These are phyloP conservation scores for Pseudomyrmex flavicornis DNA, from an alignment of 1,140 invertebrate species.

Conservation along the genomic window DNA sequence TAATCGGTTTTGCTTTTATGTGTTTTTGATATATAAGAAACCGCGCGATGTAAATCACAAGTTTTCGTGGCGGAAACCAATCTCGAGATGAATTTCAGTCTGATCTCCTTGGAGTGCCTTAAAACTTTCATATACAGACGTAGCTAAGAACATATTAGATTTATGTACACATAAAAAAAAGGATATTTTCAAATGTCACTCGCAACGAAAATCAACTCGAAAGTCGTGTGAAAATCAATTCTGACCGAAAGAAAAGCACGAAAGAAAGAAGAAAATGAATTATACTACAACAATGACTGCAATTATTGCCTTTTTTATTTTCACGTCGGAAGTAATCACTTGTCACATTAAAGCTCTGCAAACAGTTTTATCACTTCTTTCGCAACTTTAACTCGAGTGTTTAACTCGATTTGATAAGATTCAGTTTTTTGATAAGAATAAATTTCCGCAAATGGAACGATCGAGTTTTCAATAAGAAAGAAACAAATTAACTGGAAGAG, in stretches of 20 bases:
- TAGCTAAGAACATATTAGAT: constrained; percentile 8
- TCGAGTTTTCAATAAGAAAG: too few species aligned
- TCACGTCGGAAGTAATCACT: too few species aligned
- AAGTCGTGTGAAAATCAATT: neutral
- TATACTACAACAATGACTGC: too few species aligned
- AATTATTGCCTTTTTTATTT: too few species aligned
- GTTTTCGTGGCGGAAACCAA: neutral
- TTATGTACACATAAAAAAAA: neutral
- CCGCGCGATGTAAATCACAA: constrained; percentile 13
- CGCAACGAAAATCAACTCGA: neutral
- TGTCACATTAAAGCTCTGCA: too few species aligned
- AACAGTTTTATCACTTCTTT: too few species aligned
- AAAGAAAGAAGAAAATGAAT: too few species aligned
- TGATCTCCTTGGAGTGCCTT: neutral
- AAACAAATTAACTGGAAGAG: constrained; percentile 1
- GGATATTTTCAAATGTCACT: neutral
- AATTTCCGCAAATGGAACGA: neutral
- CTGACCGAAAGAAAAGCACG: neutral
- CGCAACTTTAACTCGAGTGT: too few species aligned
- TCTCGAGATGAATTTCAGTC: constrained; percentile 18
- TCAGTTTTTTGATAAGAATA: too few species aligned
- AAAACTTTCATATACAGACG: neutral
- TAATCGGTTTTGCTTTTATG: neutral
- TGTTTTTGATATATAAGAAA: constrained; percentile 6
- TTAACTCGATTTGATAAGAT: too few species aligned